Conservation (phyloP, 2,888 invertebrate genomes). For the Eristalis intricaria region DNA sequence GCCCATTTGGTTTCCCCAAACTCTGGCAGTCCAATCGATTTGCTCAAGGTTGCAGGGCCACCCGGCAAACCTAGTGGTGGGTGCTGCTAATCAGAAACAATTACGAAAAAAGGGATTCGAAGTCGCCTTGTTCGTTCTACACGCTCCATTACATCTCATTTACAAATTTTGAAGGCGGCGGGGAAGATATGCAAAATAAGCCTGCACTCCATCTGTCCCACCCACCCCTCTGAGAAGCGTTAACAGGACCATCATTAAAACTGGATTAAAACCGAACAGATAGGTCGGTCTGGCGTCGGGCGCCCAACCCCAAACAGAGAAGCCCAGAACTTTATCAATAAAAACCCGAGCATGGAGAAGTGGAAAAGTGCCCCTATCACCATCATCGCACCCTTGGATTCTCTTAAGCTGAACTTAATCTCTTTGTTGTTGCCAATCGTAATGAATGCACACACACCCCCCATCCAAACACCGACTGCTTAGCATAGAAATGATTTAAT, state of each 20-base stretch:
- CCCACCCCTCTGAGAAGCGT: conserved; percentile 22
- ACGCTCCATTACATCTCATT: conserved; percentile 69
- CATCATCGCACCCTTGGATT: conserved; percentile 1
- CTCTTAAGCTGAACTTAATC: conserved; percentile 30
- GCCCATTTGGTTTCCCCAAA: neutral
- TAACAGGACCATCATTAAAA: conserved; percentile 74
- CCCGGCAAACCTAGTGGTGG: conserved; percentile 20
- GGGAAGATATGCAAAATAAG: conserved; percentile 35
- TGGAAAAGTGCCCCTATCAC: conserved; percentile 64
- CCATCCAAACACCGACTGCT: conserved; percentile 65
- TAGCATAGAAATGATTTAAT: conserved; percentile 76
- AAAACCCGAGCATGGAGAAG: conserved; percentile 70
- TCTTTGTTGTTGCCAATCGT: conserved; percentile 70
- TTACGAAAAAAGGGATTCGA: conserved; percentile 52
- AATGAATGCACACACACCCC: conserved; percentile 61
- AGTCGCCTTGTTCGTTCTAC: conserved; percentile 33
- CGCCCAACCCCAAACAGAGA: conserved; percentile 11
- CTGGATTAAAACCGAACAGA: conserved; percentile 73
- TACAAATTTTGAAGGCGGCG: conserved; percentile 57
- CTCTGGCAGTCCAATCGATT: conserved; percentile 40
- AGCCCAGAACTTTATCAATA: conserved; percentile 71
- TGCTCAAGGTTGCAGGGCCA: conserved; percentile 22
- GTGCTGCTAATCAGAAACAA: conserved; percentile 63
- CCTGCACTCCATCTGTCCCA: conserved; percentile 1
- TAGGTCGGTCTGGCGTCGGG: conserved; percentile 46